phyloP scores from a whole-genome alignment of 2,113 vertebrate genomes.

The Polypterus bichir region DNA sequence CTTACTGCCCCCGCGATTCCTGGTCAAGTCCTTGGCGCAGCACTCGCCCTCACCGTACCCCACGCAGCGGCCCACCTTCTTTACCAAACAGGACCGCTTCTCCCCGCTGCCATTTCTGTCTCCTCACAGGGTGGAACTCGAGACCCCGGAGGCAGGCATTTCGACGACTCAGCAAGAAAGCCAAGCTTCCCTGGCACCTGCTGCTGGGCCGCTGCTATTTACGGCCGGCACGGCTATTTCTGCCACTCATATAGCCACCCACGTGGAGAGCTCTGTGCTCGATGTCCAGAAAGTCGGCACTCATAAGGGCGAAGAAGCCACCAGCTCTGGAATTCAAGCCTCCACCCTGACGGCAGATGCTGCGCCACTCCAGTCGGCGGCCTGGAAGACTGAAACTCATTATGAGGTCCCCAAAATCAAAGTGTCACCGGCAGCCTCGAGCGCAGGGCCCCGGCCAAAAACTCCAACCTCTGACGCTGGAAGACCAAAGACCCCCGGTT shows the following conservation, averaged over 20 bases:
- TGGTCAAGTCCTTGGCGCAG: constrained; percentile 27
- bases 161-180: too few species aligned
- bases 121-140: background rate
- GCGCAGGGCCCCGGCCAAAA: too few species aligned
- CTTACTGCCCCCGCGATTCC: constrained; percentile 22
- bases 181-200: background rate
- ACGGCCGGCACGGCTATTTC: too few species aligned
- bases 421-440: too few species aligned
- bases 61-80: constrained; percentile 31
- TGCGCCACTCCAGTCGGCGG: constrained; percentile 8
- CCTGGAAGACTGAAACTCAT: background rate
- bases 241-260: too few species aligned
- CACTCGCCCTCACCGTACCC: constrained; percentile 44
- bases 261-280: too few species aligned
- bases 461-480: too few species aligned
- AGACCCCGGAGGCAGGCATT: too few species aligned
- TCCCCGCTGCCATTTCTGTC: constrained; percentile 17
- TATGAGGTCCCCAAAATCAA: constrained; percentile 10
- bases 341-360: constrained; percentile 4
- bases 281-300: background rate
- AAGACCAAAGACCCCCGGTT: too few species aligned
- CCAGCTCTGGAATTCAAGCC: constrained; percentile 23
- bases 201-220: background rate
- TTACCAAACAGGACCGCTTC: constrained; percentile 29
- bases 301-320: constrained; percentile 18